Evolutionary conservation across 2,888 invertebrate genomes (phyloP), one percentile per base, ranked within the genome.

Genomic region (Alviniconcha strummeri): DNA sequence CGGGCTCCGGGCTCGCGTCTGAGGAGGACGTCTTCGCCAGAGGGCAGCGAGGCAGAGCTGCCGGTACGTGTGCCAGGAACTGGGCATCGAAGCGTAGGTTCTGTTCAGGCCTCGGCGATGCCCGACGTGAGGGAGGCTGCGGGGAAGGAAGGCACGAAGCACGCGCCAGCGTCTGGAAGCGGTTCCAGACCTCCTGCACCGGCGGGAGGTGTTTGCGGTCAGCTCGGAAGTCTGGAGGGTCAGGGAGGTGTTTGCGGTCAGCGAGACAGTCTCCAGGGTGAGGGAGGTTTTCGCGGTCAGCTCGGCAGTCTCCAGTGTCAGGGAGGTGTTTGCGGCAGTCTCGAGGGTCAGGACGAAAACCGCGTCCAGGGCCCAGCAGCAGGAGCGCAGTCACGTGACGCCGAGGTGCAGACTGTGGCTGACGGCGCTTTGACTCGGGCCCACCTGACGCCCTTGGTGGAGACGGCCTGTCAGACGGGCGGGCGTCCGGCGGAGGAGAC

Each of bases 391-490:
- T 64, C 17, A 7, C 78, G 78, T 1, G 78, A 78, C 64, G 78
- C 64, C 52, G 15, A 78, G 64, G 78, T 78, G 36, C 78, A 78
- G 78, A 78, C 78, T 13, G 15, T 64, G 36, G 60, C 64, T 0
- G 78, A 36, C 1, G 36, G 64, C 6, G 64, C 78, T 11, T 17
- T 78, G 9, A 78, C 15, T 19, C 52, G 60, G 13, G 60, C 78
- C 6, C 64, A 78, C 52, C 52, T 78, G 60, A 11, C 57, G 60
- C 78, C 64, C 2, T 64, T 52, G 36, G 78, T 78, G 78, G 64
- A 78, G 36, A 15, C 78, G 11, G 78, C 78, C 36, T 78, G 78
- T n/a, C 78, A 78, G 78, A 78, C 78, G 54, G n/a, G n/a, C n/a
- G n/a, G n/a, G n/a, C n/a, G n/a, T n/a, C n/a, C n/a, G n/a, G n/a